Evolutionary conservation across 2,888 invertebrate species (phyloP).

Genomic region (Lepas anatifera): DNA sequence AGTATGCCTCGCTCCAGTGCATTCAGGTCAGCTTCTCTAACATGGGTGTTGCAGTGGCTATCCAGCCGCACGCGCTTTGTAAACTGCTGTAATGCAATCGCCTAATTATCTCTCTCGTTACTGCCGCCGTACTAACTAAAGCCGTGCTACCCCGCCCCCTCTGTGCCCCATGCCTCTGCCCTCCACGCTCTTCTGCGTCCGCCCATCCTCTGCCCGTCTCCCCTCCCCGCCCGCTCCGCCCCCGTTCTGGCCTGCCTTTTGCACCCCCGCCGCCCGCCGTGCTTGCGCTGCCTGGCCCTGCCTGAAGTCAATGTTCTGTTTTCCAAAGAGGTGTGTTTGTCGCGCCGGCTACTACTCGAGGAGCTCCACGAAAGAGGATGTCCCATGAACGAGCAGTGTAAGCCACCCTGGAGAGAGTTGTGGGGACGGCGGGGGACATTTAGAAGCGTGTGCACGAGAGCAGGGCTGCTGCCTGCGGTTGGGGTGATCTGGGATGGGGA

Average conservation of each 20-base stretch:
- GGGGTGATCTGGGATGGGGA: too few relatives aligned
- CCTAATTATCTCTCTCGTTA: background rate
- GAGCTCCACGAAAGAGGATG: background rate
- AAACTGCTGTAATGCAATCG: background rate
- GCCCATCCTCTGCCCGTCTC: background rate
- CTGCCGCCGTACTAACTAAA: background rate
- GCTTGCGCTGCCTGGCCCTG: background rate
- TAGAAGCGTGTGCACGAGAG: too few relatives aligned
- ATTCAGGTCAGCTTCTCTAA: background rate
- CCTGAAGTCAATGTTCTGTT: constrained; percentile 8
- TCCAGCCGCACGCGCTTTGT: too few relatives aligned
- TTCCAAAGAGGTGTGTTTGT: constrained; percentile 9
- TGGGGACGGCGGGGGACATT: too few relatives aligned
- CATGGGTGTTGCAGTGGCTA: background rate
- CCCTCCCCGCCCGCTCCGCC: background rate
- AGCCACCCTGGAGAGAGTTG: too few relatives aligned
- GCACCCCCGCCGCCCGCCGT: background rate
- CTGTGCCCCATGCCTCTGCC: background rate
- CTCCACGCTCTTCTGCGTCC: background rate
- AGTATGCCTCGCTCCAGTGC: background rate
- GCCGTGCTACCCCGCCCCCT: background rate
- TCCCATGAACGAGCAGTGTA: constrained; percentile 5
- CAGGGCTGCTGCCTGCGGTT: too few relatives aligned
- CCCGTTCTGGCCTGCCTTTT: too few relatives aligned
- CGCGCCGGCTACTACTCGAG: background rate